Evolutionary conservation across 2,888 invertebrate genomes (phyloP), one percentile per base, ranked within the genome.

Genomic region (Silvanus unidentatus): DNA sequence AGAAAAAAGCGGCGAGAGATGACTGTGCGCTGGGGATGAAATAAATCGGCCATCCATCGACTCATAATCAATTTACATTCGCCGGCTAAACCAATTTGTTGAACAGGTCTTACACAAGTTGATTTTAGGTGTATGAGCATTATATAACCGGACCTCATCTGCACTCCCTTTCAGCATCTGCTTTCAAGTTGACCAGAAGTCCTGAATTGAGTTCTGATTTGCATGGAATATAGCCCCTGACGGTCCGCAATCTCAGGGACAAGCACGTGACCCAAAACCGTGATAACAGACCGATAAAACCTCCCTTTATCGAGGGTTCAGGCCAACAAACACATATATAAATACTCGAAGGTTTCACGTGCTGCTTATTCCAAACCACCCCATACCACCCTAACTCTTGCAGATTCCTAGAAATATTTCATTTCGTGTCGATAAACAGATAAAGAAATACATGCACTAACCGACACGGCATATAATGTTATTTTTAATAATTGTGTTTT

Each of bases 201-300:
- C 57, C 13, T 54, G 53, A 53, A 59, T 61, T 58, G 58, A 57
- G 52, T 54, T 49, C 59, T 61, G 63, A 66, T 66, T 66, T 66
- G 65, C 65, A 66, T 66, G 59, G 55, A 58, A 59, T 65, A 63
- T 63, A 64, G 64, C 64, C 61, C 47, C 55, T n/a, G 45, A 45
- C 58, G 54, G 53, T 37, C 55, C 55, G 54, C 59, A 60, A 59
- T 58, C 59, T 55, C 58, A 53, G 50, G 54, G 52, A 50, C 48
- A 46, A 48, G 53, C 60, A 60, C 61, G 60, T 62, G 60, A 62
- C 62, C 59, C 53, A 45, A 39, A 45, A 54, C 47, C 46, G 37
- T 35, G 47, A 47, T 43, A 47, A 39, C 43, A 36, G 39, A 34
- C 43, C 43, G 43, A 47, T 47, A 47, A 47, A 34, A 40, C 11